phyloP scores from a whole-genome alignment of 2,888 invertebrate species.

The Pristionchus fissidentatus region DNA sequence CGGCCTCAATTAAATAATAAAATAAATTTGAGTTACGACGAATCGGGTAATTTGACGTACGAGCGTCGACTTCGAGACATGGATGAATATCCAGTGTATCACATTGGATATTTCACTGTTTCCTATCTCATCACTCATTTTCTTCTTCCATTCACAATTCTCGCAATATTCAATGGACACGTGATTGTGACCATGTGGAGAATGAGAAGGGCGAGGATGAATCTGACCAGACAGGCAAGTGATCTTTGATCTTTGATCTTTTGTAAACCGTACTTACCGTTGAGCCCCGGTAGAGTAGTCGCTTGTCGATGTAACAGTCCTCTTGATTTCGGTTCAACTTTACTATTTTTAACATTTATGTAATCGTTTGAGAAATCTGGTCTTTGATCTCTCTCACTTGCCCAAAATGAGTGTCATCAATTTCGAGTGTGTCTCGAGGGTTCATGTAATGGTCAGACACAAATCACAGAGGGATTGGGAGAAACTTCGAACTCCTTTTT shows the following conservation, averaged over 20 bases:
- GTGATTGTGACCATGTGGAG: conserved; percentile 67
- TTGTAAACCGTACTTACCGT: no score
- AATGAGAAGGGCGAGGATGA: conserved; percentile 62
- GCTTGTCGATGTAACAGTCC: no score
- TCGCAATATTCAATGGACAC: conserved; percentile 69
- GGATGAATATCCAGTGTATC: conserved; percentile 12
- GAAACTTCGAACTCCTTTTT: neutral
- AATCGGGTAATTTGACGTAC: conserved; percentile 19
- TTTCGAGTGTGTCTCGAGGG: no score
- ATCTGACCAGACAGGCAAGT: conserved; percentile 68
- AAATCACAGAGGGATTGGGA: conserved; percentile 21
- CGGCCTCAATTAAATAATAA: no score
- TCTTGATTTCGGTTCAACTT: no score
- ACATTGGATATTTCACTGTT: conserved; percentile 45
- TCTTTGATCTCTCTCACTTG: neutral
- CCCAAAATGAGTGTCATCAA: no score
- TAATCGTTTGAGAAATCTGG: no score
- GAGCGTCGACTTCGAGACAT: conserved; percentile 20
- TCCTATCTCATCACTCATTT: conserved; percentile 73
- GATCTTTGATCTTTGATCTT: neutral
- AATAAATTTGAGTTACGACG: conserved; percentile 2
- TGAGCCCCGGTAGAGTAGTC: no score
- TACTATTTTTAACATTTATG: no score
- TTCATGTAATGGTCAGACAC: neutral
- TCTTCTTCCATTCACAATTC: conserved; percentile 69